Evolutionary conservation across 2,797 vertebrate genomes (phyloP).

Genomic region (Iguana delicatissima): DNA sequence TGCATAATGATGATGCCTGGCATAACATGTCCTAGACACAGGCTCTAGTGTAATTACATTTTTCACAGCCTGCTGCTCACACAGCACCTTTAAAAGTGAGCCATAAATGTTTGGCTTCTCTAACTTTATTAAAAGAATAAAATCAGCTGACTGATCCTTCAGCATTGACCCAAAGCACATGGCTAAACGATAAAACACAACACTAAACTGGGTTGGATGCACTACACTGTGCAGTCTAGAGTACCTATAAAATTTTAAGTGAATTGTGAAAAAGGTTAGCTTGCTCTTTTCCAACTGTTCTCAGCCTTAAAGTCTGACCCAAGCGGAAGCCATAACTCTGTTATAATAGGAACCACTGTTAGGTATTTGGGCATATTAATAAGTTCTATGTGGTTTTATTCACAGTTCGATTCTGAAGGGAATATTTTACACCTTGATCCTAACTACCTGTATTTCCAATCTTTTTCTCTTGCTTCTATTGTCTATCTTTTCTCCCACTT

Average conservation of each 20-base stretch:
- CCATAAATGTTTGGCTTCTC: slow-evolving; percentile 70
- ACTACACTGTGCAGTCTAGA: slow-evolving; percentile 45
- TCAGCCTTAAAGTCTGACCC: slow-evolving; percentile 39
- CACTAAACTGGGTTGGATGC: slow-evolving; percentile 53
- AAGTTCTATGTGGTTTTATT: neutral
- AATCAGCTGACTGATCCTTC: slow-evolving; percentile 45
- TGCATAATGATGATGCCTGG: slow-evolving; percentile 47
- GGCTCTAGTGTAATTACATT: slow-evolving; percentile 45
- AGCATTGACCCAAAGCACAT: slow-evolving; percentile 62
- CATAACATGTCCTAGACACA: slow-evolving; percentile 47
- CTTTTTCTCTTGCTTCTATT: neutral
- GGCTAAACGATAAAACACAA: slow-evolving; percentile 63
- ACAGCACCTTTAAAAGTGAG: slow-evolving; percentile 57
- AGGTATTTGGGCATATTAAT: neutral
- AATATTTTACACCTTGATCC: neutral
- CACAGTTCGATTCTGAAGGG: neutral
- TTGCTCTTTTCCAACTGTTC: slow-evolving; percentile 55
- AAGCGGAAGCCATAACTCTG: slow-evolving; percentile 48
- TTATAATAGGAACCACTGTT: slow-evolving; percentile 32
- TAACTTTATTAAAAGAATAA: slow-evolving; percentile 74
- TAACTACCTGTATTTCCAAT: neutral
- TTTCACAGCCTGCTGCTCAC: slow-evolving; percentile 57
- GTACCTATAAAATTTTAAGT: slow-evolving; percentile 69
- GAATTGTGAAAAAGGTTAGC: slow-evolving; percentile 64
- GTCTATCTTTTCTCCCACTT: neutral